Conservation (phyloP, 2,113 vertebrate genomes). For the Nothocercus nigrocapillus region DNA sequence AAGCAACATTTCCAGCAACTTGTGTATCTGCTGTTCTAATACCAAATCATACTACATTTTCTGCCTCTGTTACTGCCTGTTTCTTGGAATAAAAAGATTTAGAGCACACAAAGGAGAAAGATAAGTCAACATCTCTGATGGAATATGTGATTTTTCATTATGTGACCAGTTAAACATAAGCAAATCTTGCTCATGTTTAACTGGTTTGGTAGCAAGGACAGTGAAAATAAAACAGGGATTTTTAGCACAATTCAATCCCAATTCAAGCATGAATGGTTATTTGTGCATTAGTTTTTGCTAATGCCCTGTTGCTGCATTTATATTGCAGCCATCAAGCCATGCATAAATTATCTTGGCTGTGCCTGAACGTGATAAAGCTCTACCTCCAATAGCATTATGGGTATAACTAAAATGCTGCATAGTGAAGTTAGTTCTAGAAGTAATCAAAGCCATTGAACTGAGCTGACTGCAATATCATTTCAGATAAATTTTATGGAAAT, state of each 20-base stretch:
- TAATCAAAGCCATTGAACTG: conserved; percentile 26
- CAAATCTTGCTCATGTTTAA: not conserved
- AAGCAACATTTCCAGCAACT: not conserved
- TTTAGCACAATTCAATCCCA: not conserved
- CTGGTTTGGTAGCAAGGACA: not conserved
- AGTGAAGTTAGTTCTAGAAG: not conserved
- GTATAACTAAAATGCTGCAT: not conserved
- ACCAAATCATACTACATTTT: not conserved
- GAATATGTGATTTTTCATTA: not conserved
- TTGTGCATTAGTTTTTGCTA: not conserved
- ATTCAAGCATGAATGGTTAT: not conserved
- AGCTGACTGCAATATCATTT: not conserved
- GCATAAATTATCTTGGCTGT: not conserved
- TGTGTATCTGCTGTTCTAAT: not conserved
- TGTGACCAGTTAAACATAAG: not conserved
- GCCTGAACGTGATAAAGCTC: not conserved
- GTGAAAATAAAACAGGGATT: not conserved
- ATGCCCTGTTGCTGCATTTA: not conserved
- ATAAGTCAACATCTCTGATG: conserved; percentile 4
- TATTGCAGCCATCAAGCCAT: not conserved
- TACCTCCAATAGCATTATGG: not conserved
- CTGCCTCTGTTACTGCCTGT: not conserved
- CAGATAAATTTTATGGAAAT: conserved; percentile 16
- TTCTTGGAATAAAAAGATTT: conserved; percentile 20
- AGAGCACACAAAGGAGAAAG: not conserved